Evolutionary conservation across 2,888 invertebrate genomes (phyloP).

Genomic region (Leptinotarsa peninsularis): DNA sequence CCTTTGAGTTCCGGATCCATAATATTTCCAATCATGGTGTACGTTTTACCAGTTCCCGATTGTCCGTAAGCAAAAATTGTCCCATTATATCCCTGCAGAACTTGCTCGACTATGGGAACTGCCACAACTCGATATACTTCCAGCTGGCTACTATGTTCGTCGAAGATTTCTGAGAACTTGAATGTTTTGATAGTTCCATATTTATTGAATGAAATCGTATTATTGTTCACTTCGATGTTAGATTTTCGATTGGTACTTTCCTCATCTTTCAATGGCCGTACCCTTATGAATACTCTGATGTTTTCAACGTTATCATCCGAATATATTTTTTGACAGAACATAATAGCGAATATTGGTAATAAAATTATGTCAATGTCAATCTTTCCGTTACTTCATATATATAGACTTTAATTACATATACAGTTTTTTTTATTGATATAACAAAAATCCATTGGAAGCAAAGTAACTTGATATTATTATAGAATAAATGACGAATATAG

Average conservation of each 20-base stretch:
- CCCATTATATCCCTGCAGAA: slow-evolving; percentile 94
- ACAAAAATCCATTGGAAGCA: no score
- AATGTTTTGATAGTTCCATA: slow-evolving; percentile 84
- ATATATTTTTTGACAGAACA: background rate
- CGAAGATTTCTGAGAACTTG: slow-evolving; percentile 93
- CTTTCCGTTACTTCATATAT: background rate
- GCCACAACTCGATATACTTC: slow-evolving; percentile 95
- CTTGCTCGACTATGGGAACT: slow-evolving; percentile 93
- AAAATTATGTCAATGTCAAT: background rate
- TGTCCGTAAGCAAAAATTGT: slow-evolving; percentile 88
- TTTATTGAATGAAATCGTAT: slow-evolving; percentile 77
- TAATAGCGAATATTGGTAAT: background rate
- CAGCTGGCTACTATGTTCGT: slow-evolving; percentile 82
- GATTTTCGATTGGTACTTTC: slow-evolving; percentile 67
- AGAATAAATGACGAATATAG: no score
- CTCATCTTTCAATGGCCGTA: slow-evolving; percentile 87
- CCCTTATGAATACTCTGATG: slow-evolving; percentile 94
- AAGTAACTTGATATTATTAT: no score
- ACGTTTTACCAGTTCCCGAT: slow-evolving; percentile 96
- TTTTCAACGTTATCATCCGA: slow-evolving; percentile 72
- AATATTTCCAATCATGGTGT: slow-evolving; percentile 94
- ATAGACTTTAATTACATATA: no score
- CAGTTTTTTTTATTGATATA: no score
- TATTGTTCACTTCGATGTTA: slow-evolving; percentile 69
- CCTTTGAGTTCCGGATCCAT: slow-evolving; percentile 88